phyloP scores from a whole-genome alignment of 2,797 vertebrate species.

The Peromyscus attwateri region DNA sequence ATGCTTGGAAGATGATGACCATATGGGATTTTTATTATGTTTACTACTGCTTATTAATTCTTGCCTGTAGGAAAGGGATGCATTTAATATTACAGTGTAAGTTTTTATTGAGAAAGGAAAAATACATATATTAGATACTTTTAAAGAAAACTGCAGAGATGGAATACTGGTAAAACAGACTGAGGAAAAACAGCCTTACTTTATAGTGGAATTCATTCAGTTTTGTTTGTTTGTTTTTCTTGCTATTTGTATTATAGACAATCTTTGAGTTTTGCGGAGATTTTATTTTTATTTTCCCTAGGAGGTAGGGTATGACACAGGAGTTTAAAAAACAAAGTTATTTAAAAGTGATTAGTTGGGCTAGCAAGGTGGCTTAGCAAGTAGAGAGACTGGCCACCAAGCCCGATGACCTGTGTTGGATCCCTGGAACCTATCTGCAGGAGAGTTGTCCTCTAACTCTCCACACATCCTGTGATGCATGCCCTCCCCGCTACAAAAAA shows the following conservation, averaged over 20 bases:
- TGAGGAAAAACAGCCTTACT: conserved; percentile 49
- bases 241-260: conserved; percentile 19
- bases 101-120: conserved; percentile 58
- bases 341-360: not conserved
- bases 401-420: not conserved
- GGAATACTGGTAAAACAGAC: conserved; percentile 1
- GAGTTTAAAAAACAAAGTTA: not conserved
- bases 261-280: not conserved
- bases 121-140: not conserved
- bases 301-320: not conserved
- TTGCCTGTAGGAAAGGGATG: conserved; percentile 22
- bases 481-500: not conserved
- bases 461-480: not conserved
- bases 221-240: not conserved
- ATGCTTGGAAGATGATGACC: not conserved
- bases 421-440: not conserved
- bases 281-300: not conserved
- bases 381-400: not conserved
- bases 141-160: conserved; percentile 55
- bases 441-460: not conserved
- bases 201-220: not conserved
- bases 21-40: conserved; percentile 45
- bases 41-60: conserved; percentile 60
- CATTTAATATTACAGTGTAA: conserved; percentile 37
- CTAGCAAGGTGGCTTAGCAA: not conserved